Percentiles rank a stretch among this genome's conserved stretches.
Conservation (phyloP, 2,888 invertebrate genomes). For the Laothoe populi region DNA sequence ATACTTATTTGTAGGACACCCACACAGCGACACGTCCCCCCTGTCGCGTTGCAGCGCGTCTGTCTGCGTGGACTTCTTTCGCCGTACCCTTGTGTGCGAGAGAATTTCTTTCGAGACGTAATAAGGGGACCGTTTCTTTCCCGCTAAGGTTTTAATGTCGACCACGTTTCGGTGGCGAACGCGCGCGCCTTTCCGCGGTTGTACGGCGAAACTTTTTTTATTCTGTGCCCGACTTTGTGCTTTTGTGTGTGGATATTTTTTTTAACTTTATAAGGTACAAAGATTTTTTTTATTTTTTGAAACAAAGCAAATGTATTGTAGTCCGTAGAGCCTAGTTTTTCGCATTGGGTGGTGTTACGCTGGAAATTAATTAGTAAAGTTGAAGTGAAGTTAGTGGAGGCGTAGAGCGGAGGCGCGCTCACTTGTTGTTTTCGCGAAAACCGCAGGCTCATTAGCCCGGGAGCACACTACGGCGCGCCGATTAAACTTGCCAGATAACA, state of each 20-base stretch:
- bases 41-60: slow-evolving; percentile 61
- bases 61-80: slow-evolving; percentile 82
- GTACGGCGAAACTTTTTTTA: slow-evolving; percentile 63
- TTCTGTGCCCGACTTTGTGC: slow-evolving; percentile 58
- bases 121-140: slow-evolving; percentile 85
- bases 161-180: slow-evolving; percentile 83
- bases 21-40: slow-evolving; percentile 66
- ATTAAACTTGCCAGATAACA: slow-evolving; percentile 75
- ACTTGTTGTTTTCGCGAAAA: slow-evolving; percentile 74
- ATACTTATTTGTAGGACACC: slow-evolving; percentile 80
- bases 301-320: background rate
- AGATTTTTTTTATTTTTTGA: slow-evolving; percentile 14
- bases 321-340: background rate
- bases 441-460: slow-evolving; percentile 81
- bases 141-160: slow-evolving; percentile 85
- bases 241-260: slow-evolving; percentile 52
- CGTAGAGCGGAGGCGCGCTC: slow-evolving; percentile 53
- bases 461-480: slow-evolving; percentile 75
- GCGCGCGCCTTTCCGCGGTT: slow-evolving; percentile 81
- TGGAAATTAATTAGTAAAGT: slow-evolving; percentile 63
- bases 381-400: slow-evolving; percentile 63
- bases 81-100: slow-evolving; percentile 76
- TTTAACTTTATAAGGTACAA: slow-evolving; percentile 36
- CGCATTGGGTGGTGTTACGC: slow-evolving; percentile 36
- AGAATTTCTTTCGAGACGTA: slow-evolving; percentile 84